phyloP scores from a whole-genome alignment of 2,888 invertebrate species.

The Drosophila merina region DNA sequence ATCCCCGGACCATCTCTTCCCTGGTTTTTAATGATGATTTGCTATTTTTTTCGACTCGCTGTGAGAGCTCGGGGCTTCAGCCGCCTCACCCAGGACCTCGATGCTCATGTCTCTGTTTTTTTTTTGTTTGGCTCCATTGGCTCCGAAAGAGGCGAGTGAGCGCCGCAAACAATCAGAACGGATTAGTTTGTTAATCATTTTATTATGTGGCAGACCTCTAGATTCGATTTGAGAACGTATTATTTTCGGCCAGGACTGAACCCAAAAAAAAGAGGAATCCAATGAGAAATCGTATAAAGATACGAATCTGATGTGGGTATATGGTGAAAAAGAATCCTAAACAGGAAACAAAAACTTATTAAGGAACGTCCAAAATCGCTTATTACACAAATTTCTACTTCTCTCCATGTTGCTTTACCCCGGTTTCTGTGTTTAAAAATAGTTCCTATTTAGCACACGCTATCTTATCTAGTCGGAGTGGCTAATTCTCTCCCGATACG shows the following conservation, averaged over 20 bases:
- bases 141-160: constrained; percentile 18
- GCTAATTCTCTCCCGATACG: constrained; percentile 11
- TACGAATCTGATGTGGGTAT: constrained; percentile 13
- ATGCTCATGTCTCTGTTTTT: constrained; percentile 46
- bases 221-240: constrained; percentile 40
- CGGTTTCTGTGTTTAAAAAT: constrained; percentile 2
- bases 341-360: constrained; percentile 15
- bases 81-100: constrained; percentile 24
- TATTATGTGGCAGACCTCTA: constrained; percentile 56
- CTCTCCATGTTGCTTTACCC: background rate
- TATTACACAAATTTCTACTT: too few species aligned
- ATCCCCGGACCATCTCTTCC: constrained; percentile 16
- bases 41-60: constrained; percentile 53
- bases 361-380: constrained; percentile 8
- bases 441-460: constrained; percentile 24
- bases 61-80: constrained; percentile 21
- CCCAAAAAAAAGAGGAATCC: background rate
- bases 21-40: constrained; percentile 74
- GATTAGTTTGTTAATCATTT: constrained; percentile 77
- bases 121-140: background rate
- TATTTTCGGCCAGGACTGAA: constrained; percentile 5
- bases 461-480: constrained; percentile 31
- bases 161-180: constrained; percentile 69
- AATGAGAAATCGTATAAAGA: constrained; percentile 29
- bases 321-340: constrained; percentile 13